Evolutionary conservation across 92 coral and sea anemone genomes (phyloP), one percentile per base, ranked within the genome.

Genomic region (Actinernus sp.): DNA sequence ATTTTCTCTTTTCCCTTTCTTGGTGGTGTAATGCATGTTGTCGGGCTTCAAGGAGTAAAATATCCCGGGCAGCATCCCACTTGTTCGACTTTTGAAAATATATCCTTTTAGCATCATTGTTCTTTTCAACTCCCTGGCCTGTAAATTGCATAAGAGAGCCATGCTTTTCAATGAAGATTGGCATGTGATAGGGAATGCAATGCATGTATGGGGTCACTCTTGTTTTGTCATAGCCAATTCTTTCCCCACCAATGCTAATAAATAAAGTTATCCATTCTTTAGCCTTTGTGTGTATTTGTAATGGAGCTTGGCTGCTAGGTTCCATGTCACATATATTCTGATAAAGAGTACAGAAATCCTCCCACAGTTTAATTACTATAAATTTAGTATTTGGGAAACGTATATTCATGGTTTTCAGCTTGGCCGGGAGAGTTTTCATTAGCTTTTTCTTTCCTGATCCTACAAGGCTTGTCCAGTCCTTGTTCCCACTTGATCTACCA

Each of bases 131-230:
- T 1, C 84, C 90, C 48, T 82, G 78, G 17, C 84, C 81, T 11
- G 84, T 47, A 31, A 76, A 84, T 29, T 74, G 34, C 44, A 74
- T 83, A 14, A 83, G 23, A 13, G 74, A 79, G 24, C 79, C 79
- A 70, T 68, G 73, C 34, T 53, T 58, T n/a, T 29, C 27, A 24
- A 69, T 61, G 36, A 69, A 67, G 11, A 33, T 26, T 11, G 73
- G 86, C 41, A 79, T 41, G 68, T 79, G 74, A 47, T 79, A 79
- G 9, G 79, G 67, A 6, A 80, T 54, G 44, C 17, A 25, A 36
- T 80, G 87, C 79, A 80, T 70, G 53, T 80, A 80, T 49, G 87
- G 79, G 26, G 87, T 80, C 5, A 71, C 79, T 22, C 80, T 37
- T 34, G 74, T 32, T 37, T 49, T 61, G 3, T 54, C 48, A 44